Conservation (phyloP, 2,113 vertebrate genomes). For the Xiphophorus hellerii region DNA sequence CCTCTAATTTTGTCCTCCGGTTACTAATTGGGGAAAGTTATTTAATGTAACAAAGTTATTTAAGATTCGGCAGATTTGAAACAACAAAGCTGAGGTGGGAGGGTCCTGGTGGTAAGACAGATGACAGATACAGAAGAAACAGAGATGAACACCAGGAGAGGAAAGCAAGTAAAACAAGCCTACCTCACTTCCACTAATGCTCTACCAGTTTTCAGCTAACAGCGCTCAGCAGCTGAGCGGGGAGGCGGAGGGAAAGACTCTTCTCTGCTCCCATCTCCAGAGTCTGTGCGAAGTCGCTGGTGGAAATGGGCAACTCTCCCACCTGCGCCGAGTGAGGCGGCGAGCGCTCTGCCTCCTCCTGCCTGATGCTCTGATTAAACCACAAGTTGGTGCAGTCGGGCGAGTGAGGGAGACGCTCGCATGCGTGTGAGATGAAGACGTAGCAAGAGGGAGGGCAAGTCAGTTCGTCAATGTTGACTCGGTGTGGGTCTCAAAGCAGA, state of each 20-base stretch:
- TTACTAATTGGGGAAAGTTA: conserved; percentile 22
- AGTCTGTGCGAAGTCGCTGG: conserved; percentile 26
- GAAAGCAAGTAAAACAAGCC: conserved; percentile 22
- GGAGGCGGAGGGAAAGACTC: conserved; percentile 11
- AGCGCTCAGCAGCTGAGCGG: conserved; percentile 2
- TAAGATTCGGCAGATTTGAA: too few species aligned
- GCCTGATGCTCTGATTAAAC: conserved; percentile 60
- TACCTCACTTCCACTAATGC: conserved; percentile 59
- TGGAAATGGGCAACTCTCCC: conserved; percentile 48
- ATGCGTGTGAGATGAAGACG: conserved; percentile 8
- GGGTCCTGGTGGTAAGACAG: not conserved
- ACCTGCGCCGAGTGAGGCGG: conserved; percentile 46
- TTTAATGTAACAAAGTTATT: conserved; percentile 33
- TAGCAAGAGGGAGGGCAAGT: not conserved
- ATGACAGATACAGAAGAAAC: not conserved
- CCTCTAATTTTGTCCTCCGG: not conserved
- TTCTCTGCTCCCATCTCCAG: conserved; percentile 39
- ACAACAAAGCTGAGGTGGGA: not conserved
- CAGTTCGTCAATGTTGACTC: not conserved
- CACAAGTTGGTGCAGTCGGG: conserved; percentile 23
- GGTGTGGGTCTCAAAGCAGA: conserved; percentile 3
- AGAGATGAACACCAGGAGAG: not conserved
- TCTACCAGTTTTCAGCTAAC: conserved; percentile 30
- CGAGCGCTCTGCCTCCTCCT: conserved; percentile 54
- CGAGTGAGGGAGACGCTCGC: conserved; percentile 14